These are phyloP conservation scores for Mythimna albipuncta DNA, from an alignment of 2,888 invertebrate species.

Conservation along the genomic window DNA sequence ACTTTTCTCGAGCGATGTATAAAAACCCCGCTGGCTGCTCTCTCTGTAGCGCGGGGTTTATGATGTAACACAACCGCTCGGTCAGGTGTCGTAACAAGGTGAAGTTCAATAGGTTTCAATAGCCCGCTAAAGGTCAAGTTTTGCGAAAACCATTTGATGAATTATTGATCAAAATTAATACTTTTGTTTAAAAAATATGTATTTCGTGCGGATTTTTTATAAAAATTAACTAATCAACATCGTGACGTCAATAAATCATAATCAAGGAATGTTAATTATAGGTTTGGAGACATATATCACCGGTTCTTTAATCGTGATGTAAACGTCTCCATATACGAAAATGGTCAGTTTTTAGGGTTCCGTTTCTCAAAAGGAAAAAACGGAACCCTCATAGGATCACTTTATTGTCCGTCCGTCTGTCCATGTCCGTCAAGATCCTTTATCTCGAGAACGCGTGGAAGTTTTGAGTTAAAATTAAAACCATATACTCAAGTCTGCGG, in stretches of 20 bases:
- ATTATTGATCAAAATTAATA: slow-evolving; percentile 59
- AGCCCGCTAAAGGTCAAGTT: slow-evolving; percentile 69
- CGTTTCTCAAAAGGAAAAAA: too few species aligned
- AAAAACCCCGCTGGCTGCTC: slow-evolving; percentile 39
- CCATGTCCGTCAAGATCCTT: too few species aligned
- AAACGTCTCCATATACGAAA: not conserved
- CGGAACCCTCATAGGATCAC: too few species aligned
- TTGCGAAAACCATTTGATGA: slow-evolving; percentile 66
- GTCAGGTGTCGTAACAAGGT: slow-evolving; percentile 78
- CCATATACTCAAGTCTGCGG: too few species aligned
- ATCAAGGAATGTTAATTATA: slow-evolving; percentile 29
- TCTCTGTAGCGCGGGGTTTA: slow-evolving; percentile 16
- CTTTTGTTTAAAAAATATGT: slow-evolving; percentile 45
- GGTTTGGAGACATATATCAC: slow-evolving; percentile 8
- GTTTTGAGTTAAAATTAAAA: too few species aligned
- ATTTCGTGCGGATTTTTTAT: slow-evolving; percentile 21
- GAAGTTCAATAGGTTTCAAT: slow-evolving; percentile 73
- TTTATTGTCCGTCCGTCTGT: too few species aligned
- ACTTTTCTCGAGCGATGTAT: not conserved
- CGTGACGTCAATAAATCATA: slow-evolving; percentile 24
- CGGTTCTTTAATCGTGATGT: not conserved
- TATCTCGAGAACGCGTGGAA: too few species aligned
- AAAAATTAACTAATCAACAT: slow-evolving; percentile 19
- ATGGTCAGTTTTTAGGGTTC: not conserved
- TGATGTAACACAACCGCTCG: slow-evolving; percentile 18